A percentile compares a stretch with the other conserved stretches of the same genome.
Evolutionary conservation across 2,797 vertebrate species (phyloP).

Genomic region (Cephalopachus bancanus): DNA sequence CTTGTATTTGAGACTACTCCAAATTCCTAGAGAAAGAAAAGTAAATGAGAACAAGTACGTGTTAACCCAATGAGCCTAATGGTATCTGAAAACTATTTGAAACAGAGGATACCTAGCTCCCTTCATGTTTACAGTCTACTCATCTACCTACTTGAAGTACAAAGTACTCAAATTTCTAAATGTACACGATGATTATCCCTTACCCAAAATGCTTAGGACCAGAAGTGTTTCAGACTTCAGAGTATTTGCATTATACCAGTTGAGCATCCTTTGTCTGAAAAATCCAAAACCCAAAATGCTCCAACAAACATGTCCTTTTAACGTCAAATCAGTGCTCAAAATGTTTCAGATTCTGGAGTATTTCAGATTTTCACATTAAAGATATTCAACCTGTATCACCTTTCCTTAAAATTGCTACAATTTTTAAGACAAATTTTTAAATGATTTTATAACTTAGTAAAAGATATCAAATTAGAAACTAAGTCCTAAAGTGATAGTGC

Average conservation of each 20-base stretch:
- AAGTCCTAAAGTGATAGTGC: background rate
- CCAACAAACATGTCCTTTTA: background rate
- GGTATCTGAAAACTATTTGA: conserved; percentile 50
- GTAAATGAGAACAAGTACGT: conserved; percentile 70
- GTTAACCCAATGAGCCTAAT: conserved; percentile 14
- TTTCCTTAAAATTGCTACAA: conserved; percentile 62
- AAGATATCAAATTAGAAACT: conserved; percentile 57
- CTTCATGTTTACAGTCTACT: background rate
- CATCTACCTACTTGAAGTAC: conserved; percentile 38
- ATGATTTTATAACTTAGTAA: conserved; percentile 70
- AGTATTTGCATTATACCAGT: background rate
- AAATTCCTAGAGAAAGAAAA: conserved; percentile 94
- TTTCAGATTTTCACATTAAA: background rate
- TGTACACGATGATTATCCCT: background rate
- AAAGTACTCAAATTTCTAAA: conserved; percentile 41
- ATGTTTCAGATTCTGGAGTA: background rate
- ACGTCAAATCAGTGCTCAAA: background rate
- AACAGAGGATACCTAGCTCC: conserved; percentile 25
- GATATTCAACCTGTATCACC: background rate
- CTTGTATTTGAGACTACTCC: conserved; percentile 99
- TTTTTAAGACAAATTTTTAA: conserved; percentile 73
- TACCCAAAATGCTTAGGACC: background rate
- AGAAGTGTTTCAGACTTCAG: background rate
- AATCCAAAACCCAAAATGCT: background rate
- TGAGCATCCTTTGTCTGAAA: background rate